Base-by-base conservation (phyloP, 2,797 vertebrate species). In the Paedocypris micromegethes region DNA sequence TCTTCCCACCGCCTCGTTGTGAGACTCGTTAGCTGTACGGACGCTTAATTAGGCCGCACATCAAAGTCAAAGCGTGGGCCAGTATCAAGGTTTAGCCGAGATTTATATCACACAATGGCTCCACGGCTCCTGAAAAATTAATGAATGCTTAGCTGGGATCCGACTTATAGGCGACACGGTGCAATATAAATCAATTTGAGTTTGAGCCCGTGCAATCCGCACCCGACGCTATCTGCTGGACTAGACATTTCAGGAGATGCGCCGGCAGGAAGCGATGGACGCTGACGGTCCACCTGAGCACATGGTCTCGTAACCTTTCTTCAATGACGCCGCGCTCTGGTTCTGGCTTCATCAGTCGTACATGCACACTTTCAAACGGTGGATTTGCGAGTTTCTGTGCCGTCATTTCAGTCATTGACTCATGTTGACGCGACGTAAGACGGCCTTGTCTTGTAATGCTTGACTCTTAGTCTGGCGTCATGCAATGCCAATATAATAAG, bases 1-100 rank as follows among this genome's bases (percentile, higher is more conserved):
- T 84, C 78, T 73, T 77, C 73, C 69, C 77, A 54, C 66, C 54
- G 77, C 75, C 78, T 81, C 75, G 81, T 85, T 83, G 81, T 84
- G 81, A 70, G 59, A 66, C 80, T 84, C 76, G 77, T 86, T 87
- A 88, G 82, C 83, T 52, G 70, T 74, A 78, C 72, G 73, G 77
- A 62, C 49, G 75, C 85, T 82, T 87, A 84, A 88, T 87, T 84
- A 86, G 83, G 81, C 77, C 75, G 78, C 83, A 84, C 83, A 84
- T 85, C 81, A 85, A 84, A 85, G 84, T 79, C 72, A 52, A 70
- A 64, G 72, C 71, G 49, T 73, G 66, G 74, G 66, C 66, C 62
- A 66, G 57, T 53, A 63, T 71, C 58, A 79, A 81, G 82, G 79
- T 80, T 80, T 78, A 75, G 70, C 63, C 52, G 77, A 81, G 85